Evolutionary conservation across 2,113 vertebrate species (phyloP), one percentile per base, ranked within the genome.

Genomic region (Trichomycterus rosablanca): DNA sequence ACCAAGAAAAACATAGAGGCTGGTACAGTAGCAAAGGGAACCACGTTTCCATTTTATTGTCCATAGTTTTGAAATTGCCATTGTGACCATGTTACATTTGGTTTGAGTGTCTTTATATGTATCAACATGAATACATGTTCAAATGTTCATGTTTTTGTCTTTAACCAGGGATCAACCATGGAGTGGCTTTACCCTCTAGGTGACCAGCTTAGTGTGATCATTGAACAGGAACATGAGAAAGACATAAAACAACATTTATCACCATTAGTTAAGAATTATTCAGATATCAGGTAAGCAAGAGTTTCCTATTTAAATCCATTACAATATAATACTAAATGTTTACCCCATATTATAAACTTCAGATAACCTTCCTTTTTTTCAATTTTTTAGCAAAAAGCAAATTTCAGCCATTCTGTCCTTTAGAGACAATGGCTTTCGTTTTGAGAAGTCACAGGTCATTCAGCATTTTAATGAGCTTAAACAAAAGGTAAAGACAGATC

Each of bases 201-300:
- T 26, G 10, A 18, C 52, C 18, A 63, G 1, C 20, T 72, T 20
- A 59, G 70, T 54, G 3, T 59, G 14, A 68, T 72, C 14, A 68
- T 72, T 50, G 16, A 52, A 63, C 50, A 49, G 16, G 35, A 68
- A 34, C 15, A 39, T 54, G 42, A 63, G 26, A 69, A 55, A 69
- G 50, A 59, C 26, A 70, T 70, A 3, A 67, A 59, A 57, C 28
- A 58, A 7, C 3, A 58, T 11, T 28, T 74, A 42, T 2, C 11
- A n/a, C 63, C 53, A 18, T 19, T 71, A 14, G 49, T 71, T 44
- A 30, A 30, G 24, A 51, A 60, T 28, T 66, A 49, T 28, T 65
- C 72, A 39, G 72, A 74, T 14, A 71, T 71, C 46, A 74, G 64
- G 68, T 65, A 71, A 24, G 45, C 9, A 18, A 1, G n/a, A 37